Base-by-base conservation (phyloP, 2,113 vertebrate species). In the Lagopus muta region DNA sequence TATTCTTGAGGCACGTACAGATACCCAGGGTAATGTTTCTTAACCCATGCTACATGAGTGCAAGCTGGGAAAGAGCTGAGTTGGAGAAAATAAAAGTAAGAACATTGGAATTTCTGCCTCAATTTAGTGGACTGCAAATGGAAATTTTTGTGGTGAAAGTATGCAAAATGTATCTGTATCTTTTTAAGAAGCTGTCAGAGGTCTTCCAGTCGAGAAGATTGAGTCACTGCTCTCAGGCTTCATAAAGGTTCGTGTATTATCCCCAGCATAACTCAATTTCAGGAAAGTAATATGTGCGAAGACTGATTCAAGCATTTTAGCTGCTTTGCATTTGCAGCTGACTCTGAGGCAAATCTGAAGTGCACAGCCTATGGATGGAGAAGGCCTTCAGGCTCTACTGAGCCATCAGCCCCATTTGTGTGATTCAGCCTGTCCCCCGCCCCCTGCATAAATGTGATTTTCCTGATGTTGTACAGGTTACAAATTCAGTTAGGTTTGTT, bases 401-500 rank as follows among this genome's bases (percentile, higher is more conserved):
- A 95, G 88, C 79, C 86, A 88, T 77, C 89, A 90, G 89, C n/a
- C 85, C 74, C 55, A 50, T 93, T 87, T 93, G 84, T 66, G 82
- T 87, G 93, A 82, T 21, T 52, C 82, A 94, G 80, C 54, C 58
- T 60, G 71, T 92, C 84, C n/a, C 65, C 76, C 4, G 10, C 60
- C 62, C 86, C 62, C 87, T 42, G 47, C 47, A 48, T 94, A 97
- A 97, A 98, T 96, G 93, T 88, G 94, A 98, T 98, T 98, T 97
- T 75, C 67, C 50, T 28, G 16, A 28, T 66, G 61, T 76, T 94
- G 78, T 38, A 58, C 34, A 16, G 86, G 80, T 83, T 90, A 78
- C 86, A 96, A 98, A 98, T 98, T 97, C 94, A 96, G 90, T 98
- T 98, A 98, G 67, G 45, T 52, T 86, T 48, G 36, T 65, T 92